phyloP scores from a whole-genome alignment of 1,140 invertebrate genomes.

The Aphis gossypii region DNA sequence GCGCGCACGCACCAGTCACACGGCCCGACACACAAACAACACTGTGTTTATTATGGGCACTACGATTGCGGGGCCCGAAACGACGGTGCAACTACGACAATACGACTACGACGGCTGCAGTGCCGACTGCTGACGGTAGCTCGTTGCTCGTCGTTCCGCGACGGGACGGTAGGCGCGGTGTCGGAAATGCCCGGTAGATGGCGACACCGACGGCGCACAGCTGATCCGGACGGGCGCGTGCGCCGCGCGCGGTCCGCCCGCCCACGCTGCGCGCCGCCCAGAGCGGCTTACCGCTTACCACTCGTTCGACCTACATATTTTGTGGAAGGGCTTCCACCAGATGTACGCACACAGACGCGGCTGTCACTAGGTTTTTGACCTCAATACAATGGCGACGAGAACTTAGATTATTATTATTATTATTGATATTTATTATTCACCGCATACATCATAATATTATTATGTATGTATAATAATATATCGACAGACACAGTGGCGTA shows the following conservation, averaged over 20 bases:
- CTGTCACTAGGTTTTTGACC: not conserved
- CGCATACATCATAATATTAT: not conserved
- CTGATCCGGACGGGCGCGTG: not conserved
- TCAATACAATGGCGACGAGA: not conserved
- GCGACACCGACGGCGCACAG: not conserved
- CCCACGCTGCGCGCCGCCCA: not conserved
- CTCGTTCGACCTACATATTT: conserved; percentile 4
- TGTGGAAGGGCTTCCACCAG: conserved; percentile 23
- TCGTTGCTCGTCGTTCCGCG: not conserved
- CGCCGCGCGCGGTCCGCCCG: not conserved
- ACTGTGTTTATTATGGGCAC: not conserved
- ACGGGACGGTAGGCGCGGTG: not conserved
- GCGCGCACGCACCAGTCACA: not conserved
- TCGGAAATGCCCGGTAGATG: not conserved
- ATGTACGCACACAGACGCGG: not conserved
- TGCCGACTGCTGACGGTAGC: not conserved
- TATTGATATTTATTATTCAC: conserved; percentile 20
- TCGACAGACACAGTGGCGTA: not conserved
- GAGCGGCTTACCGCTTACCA: not conserved
- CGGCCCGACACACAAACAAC: not conserved
- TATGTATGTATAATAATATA: not conserved
- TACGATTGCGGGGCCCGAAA: not conserved
- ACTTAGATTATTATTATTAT: not conserved
- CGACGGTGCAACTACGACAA: not conserved
- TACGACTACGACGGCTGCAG: not conserved